Percentiles rank a stretch among this genome's conserved stretches.
These are phyloP conservation scores for Melopsittacus undulatus DNA, from an alignment of 2,797 vertebrate species.

Conservation along the genomic window DNA sequence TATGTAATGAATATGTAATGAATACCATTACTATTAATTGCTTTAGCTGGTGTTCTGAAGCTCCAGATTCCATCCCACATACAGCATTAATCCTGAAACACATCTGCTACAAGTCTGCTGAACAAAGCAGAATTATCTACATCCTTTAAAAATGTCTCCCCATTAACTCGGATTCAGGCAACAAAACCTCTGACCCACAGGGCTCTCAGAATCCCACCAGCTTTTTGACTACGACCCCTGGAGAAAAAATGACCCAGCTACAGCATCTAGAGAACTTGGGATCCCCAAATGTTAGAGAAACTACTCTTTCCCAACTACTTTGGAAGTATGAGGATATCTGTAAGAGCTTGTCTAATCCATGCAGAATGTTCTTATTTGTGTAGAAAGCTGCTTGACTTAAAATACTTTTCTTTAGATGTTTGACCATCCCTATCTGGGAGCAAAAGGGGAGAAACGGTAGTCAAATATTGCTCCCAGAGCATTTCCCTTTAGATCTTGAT, in stretches of 20 bases:
- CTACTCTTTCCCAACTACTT: neutral
- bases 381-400: neutral
- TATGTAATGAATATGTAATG: constrained; percentile 69
- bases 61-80: constrained; percentile 55
- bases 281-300: neutral
- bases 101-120: constrained; percentile 22
- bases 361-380: neutral
- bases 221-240: neutral
- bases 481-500: neutral
- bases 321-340: neutral
- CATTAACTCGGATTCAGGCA: neutral
- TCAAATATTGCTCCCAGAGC: neutral
- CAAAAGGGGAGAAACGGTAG: neutral
- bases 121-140: constrained; percentile 21
- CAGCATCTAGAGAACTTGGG: neutral
- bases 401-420: neutral
- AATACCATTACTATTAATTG: constrained; percentile 72
- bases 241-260: neutral
- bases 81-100: constrained; percentile 43
- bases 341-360: neutral
- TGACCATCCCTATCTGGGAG: neutral
- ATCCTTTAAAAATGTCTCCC: neutral
- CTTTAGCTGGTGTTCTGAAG: constrained; percentile 55
- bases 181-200: neutral
- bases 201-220: neutral